Percentiles rank a stretch among this genome's conserved stretches.
These are phyloP conservation scores for Phaenicophaeus curvirostris DNA, from an alignment of 2,797 vertebrate genomes.

Conservation along the genomic window DNA sequence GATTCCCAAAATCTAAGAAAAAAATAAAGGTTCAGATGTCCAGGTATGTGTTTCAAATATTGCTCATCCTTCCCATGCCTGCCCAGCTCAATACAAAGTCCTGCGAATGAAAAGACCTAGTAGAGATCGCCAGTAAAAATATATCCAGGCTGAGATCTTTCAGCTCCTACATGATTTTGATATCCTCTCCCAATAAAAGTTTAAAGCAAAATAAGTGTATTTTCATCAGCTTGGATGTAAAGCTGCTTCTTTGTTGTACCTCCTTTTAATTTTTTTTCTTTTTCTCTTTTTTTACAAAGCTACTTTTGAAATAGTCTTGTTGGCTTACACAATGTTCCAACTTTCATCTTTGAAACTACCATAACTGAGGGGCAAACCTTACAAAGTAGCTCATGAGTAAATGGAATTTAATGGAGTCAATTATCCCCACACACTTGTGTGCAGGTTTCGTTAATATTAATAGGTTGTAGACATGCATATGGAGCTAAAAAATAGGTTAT, in stretches of 20 bases:
- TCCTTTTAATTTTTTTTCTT: neutral
- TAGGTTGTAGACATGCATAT: conserved; percentile 17
- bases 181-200: neutral
- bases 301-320: conserved; percentile 26
- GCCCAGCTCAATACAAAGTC: neutral
- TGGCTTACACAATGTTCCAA: neutral
- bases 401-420: conserved; percentile 72
- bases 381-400: conserved; percentile 67
- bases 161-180: neutral
- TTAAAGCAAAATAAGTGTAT: neutral
- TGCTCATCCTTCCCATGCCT: neutral
- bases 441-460: conserved; percentile 72
- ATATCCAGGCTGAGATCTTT: neutral
- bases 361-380: conserved; percentile 54
- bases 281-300: neutral
- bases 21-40: neutral
- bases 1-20: neutral
- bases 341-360: conserved; percentile 24
- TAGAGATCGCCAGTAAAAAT: neutral
- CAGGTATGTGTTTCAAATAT: neutral
- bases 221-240: conserved; percentile 24
- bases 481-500: conserved; percentile 43
- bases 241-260: neutral
- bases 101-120: neutral
- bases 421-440: conserved; percentile 55